These are phyloP conservation scores for Lumbricus terrestris DNA, from an alignment of 2,888 invertebrate species.

Conservation along the genomic window DNA sequence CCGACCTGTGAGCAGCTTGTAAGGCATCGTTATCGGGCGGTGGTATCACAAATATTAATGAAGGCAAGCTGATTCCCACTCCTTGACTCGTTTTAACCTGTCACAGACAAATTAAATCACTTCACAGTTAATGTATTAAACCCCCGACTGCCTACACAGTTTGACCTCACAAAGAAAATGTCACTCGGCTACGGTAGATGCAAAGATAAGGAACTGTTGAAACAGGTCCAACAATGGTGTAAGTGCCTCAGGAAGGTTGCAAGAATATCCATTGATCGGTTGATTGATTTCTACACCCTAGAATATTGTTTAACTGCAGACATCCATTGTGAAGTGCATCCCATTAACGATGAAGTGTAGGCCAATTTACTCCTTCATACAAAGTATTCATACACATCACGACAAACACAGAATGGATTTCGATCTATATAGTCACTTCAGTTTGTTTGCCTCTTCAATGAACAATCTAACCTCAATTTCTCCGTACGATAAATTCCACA, in stretches of 20 bases:
- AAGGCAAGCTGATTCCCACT: constrained; percentile 49
- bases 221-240: neutral
- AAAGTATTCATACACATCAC: neutral
- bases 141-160: neutral
- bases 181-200: neutral
- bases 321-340: neutral
- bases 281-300: neutral
- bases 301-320: neutral
- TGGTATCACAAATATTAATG: constrained; percentile 52
- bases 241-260: neutral
- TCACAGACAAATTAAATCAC: neutral
- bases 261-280: neutral
- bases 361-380: neutral
- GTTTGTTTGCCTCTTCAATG: neutral
- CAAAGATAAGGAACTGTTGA: neutral
- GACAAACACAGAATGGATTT: neutral
- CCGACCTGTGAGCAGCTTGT: constrained; percentile 47
- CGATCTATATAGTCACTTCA: neutral
- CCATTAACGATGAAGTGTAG: neutral
- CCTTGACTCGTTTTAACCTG: constrained; percentile 43
- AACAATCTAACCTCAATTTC: neutral
- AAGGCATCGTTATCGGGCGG: constrained; percentile 51
- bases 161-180: neutral
- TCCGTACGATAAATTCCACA: neutral
- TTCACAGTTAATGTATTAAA: neutral